Conservation (phyloP, 2,797 vertebrate genomes). For the Cyprinella venusta region DNA sequence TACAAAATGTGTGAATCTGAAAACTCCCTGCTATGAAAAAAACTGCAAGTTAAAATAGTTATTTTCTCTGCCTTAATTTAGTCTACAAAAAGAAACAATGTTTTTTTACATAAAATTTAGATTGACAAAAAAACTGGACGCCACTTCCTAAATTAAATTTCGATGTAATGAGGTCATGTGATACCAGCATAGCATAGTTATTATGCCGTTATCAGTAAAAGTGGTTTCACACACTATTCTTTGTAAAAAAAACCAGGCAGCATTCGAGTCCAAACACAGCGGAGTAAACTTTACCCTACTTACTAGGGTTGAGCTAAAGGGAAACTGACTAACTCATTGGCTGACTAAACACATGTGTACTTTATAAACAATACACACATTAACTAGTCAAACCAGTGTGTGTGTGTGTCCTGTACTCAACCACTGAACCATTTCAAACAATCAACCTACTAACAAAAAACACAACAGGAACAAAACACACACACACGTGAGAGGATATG, state of each 20-base stretch:
- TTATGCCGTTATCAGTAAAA: background rate
- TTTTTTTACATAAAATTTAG: background rate
- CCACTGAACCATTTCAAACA: background rate
- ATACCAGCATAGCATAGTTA: background rate
- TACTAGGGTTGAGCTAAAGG: background rate
- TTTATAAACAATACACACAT: slow-evolving; percentile 21
- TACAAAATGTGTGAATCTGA: too few relatives aligned
- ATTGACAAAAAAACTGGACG: background rate
- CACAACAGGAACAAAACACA: slow-evolving; percentile 1
- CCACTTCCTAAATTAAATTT: background rate
- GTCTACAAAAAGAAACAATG: background rate
- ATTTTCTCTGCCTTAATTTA: background rate
- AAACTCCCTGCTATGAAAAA: too few relatives aligned
- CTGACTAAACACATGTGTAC: background rate
- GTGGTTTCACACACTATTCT: background rate
- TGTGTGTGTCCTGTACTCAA: background rate
- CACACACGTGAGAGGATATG: background rate
- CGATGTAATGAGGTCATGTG: background rate
- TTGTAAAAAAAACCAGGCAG: background rate
- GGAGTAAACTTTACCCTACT: slow-evolving; percentile 36
- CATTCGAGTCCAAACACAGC: background rate
- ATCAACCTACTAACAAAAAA: background rate
- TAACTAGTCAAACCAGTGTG: slow-evolving; percentile 23
- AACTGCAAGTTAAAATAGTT: too few relatives aligned
- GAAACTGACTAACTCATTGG: background rate